Evolutionary conservation across 2,113 vertebrate species (phyloP), one percentile per base, ranked within the genome.

Genomic region (Protomyctophum bolini): DNA sequence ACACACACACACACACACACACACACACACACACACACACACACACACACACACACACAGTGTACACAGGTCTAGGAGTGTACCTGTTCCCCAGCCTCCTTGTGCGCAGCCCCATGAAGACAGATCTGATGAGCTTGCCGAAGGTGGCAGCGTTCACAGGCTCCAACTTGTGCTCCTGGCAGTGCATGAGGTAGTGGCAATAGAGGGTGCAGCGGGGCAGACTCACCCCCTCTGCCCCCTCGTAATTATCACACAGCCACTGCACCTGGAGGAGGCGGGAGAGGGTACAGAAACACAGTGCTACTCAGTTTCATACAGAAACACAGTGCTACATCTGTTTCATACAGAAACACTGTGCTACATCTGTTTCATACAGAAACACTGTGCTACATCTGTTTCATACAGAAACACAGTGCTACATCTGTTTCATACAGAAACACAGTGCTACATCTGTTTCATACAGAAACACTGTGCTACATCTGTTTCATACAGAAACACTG

Each of bases 141-240:
- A 97, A 97, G 64, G 96, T 96, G 8, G 96, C 96, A 0, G 96
- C 96, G 1, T 97, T 97, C 14, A 97, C 96, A 0, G 96, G 95
- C 70, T 97, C 96, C 68, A 97, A 91, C 82, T 97, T 97, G 86
- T 96, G 94, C 79, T 97, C 95, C 90, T 97, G 96, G 86, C 96
- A 97, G 88, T 97, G 96, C 80, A 96, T 92, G 80, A 97, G 87
- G 83, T 97, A 97, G 84, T 97, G 96, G 91, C 95, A 97, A 89
- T 97, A 97, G 10, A 97, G 95, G 55, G 96, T 97, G 89, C 94
- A 96, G 74, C 96, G 94, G 0, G 96, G 96, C 58, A 97, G 89
- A 70, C 96, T 97, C 82, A 97, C 96, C 1, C 96, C 96, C 86
- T 97, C 96, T 0, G 96, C 96, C 0, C 95, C 96, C 89, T 97